Percentiles rank a stretch among this genome's conserved stretches.
Conservation (phyloP, 2,113 vertebrate species). For the Cynocephalus volans region DNA sequence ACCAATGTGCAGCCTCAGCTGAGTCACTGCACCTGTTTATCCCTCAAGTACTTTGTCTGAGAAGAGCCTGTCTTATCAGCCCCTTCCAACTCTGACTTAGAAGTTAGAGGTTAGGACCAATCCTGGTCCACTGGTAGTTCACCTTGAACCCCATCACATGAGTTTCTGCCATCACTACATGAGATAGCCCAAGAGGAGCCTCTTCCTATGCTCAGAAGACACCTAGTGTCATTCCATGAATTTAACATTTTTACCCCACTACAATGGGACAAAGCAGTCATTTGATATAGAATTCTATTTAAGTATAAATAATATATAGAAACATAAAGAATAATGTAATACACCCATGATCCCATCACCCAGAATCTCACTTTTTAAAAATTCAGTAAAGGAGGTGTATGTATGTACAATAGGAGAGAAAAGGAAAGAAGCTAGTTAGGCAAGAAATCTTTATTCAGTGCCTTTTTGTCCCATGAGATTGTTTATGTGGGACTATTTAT, state of each 20-base stretch:
- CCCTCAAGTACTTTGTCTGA: background rate
- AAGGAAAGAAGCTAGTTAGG: background rate
- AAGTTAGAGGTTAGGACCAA: background rate
- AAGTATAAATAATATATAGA: conserved; percentile 7
- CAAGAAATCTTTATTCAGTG: conserved; percentile 10
- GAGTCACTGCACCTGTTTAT: background rate
- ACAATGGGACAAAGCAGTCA: background rate
- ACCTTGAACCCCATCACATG: background rate
- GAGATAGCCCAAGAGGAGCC: background rate
- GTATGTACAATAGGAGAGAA: background rate
- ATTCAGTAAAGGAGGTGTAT: background rate
- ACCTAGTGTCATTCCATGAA: background rate
- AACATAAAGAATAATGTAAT: background rate
- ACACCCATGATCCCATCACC: background rate
- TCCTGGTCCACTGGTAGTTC: background rate
- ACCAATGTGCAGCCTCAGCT: background rate
- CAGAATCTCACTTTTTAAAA: background rate
- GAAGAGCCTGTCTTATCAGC: background rate
- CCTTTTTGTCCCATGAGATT: background rate
- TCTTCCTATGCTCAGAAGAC: conserved; percentile 17
- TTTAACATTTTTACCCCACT: background rate
- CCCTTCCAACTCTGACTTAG: background rate
- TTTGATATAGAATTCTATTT: background rate
- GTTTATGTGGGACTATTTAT: conserved; percentile 12
- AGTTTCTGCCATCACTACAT: background rate